These are phyloP conservation scores for Bovichtus variegatus DNA, from an alignment of 2,797 vertebrate species.

Conservation along the genomic window DNA sequence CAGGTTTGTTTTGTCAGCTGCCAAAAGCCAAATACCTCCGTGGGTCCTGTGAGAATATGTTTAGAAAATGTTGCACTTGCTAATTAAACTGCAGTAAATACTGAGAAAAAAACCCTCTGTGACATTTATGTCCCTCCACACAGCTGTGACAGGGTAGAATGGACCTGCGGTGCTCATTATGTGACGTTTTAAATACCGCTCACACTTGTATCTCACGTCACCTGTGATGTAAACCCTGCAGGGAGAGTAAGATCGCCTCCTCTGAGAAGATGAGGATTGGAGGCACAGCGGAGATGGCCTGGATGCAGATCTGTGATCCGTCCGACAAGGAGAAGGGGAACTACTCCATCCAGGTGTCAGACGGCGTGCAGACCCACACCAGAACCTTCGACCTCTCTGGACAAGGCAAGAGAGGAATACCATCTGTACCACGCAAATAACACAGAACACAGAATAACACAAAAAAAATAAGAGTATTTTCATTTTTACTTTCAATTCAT, in stretches of 20 bases:
- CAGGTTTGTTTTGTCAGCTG: neutral
- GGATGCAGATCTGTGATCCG: constrained; percentile 96
- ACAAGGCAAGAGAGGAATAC: constrained; percentile 86
- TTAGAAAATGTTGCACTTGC: neutral
- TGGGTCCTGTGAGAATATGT: neutral
- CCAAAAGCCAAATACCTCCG: neutral
- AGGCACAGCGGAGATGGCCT: constrained; percentile 92
- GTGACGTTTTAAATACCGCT: too few species aligned
- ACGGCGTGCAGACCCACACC: constrained; percentile 87
- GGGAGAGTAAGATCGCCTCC: constrained; percentile 94
- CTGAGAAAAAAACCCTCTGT: too few species aligned
- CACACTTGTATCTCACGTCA: too few species aligned
- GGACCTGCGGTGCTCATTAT: too few species aligned
- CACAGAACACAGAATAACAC: too few species aligned
- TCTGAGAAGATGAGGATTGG: constrained; percentile 96
- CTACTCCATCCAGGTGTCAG: constrained; percentile 93
- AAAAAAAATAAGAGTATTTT: neutral
- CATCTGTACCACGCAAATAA: neutral
- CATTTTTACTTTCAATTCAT: neutral
- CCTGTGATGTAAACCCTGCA: constrained; percentile 61
- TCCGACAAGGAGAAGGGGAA: constrained; percentile 96
- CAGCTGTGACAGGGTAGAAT: too few species aligned
- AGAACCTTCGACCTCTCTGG: constrained; percentile 94
- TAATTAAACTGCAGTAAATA: neutral
- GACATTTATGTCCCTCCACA: too few species aligned